Evolutionary conservation across 2,797 vertebrate species (phyloP).

Genomic region (Notolepis coatsorum): DNA sequence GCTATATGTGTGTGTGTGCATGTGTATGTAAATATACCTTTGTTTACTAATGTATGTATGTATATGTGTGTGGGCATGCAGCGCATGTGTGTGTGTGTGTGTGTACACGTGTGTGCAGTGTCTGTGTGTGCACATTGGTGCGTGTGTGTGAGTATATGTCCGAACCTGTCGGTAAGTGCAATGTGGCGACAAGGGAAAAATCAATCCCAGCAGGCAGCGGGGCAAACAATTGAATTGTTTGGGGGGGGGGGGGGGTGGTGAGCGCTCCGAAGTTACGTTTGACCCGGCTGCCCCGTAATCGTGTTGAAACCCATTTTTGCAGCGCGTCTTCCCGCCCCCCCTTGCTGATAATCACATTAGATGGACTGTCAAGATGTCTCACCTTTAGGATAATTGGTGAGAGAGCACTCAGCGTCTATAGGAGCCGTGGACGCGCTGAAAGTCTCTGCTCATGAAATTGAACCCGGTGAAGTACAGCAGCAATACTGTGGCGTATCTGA

Average conservation of each 20-base stretch:
- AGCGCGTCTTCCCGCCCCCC: slow-evolving; percentile 18
- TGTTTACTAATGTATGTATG: neutral
- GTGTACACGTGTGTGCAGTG: too few relatives aligned
- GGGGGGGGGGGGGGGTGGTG: too few relatives aligned
- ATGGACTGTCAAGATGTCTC: slow-evolving; percentile 39
- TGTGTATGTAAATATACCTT: neutral
- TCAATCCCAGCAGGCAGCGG: slow-evolving; percentile 64
- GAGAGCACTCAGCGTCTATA: slow-evolving; percentile 21
- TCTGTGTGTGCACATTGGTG: neutral
- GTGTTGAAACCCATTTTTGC: slow-evolving; percentile 52
- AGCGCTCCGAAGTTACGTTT: slow-evolving; percentile 53
- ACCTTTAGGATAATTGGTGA: slow-evolving; percentile 33
- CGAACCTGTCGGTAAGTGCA: slow-evolving; percentile 64
- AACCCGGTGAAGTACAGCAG: too few relatives aligned
- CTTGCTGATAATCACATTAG: slow-evolving; percentile 52
- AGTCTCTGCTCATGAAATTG: too few relatives aligned
- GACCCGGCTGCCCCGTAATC: slow-evolving; percentile 51
- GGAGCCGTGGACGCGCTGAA: too few relatives aligned
- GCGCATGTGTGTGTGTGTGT: neutral
- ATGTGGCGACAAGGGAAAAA: slow-evolving; percentile 57
- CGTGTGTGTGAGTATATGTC: slow-evolving; percentile 23
- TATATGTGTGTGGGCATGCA: too few relatives aligned
- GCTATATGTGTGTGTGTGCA: too few relatives aligned
- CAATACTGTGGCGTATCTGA: too few relatives aligned
- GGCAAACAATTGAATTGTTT: slow-evolving; percentile 74